These are phyloP conservation scores for Halcyon chelicuti DNA, from an alignment of 2,797 vertebrate genomes.

Conservation along the genomic window DNA sequence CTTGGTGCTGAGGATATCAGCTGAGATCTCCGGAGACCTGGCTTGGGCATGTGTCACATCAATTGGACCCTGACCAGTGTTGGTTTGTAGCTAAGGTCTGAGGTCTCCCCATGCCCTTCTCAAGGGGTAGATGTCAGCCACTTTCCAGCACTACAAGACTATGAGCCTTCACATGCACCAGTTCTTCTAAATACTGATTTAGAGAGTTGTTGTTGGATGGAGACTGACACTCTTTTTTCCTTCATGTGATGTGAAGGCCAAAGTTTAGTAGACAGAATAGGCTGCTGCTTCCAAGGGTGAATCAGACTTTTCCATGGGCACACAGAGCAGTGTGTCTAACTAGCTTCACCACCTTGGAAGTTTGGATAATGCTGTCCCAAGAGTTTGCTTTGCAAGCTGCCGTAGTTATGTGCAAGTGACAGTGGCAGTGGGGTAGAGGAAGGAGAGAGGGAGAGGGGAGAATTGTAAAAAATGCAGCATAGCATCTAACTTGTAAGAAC, in stretches of 20 bases:
- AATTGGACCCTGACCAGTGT: not conserved
- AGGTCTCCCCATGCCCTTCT: not conserved
- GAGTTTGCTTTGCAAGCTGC: not conserved
- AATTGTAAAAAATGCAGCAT: not conserved
- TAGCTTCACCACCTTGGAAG: not conserved
- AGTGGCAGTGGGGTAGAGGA: not conserved
- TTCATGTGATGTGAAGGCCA: not conserved
- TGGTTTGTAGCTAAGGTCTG: not conserved
- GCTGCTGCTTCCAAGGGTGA: not conserved
- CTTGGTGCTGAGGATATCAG: not conserved
- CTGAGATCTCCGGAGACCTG: not conserved
- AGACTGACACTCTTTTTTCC: not conserved
- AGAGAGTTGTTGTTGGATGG: not conserved
- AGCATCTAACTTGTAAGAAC: not conserved
- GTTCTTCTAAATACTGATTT: not conserved
- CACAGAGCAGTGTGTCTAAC: not conserved
- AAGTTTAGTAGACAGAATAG: not conserved
- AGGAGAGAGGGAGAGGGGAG: not conserved
- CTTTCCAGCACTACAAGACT: not conserved
- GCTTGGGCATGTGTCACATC: accelerated
- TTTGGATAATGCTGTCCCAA: not conserved
- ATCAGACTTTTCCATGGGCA: not conserved
- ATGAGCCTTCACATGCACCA: not conserved
- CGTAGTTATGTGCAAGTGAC: not conserved
- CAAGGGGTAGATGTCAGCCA: not conserved